Base-by-base conservation (phyloP, 2,797 vertebrate species). In the Brachymystax lenok region DNA sequence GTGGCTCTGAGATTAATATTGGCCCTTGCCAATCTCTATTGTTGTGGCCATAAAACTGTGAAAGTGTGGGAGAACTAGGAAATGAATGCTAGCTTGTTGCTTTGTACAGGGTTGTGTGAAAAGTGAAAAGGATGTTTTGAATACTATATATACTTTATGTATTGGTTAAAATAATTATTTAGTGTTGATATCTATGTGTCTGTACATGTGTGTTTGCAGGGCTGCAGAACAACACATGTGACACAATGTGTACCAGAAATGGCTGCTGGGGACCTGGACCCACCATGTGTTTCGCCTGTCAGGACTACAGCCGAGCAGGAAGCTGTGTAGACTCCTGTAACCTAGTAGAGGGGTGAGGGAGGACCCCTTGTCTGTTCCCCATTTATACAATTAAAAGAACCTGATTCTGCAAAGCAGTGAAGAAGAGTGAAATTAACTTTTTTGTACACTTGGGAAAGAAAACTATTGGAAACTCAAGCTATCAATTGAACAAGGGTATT, bases 261-360 rank as follows among this genome's bases (percentile, higher is more conserved):
- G 96, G 97, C 73, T 99, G 98, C 90, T 99, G 98, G 98, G 98
- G 98, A 16, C 96, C 96, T 0, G 96, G 95, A 0, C 93, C 97
- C 0, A 88, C 86, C 83, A 95, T 97, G 91, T 99, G 98, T 77
- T 92, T 98, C 66, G 92, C 91, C 77, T 99, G 98, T 83, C 89
- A 72, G 7, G 90, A 95, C 77, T 94, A 92, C 50, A 95, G 87
- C 79, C 96, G 96, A 0, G 90, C 90, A 67, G 92, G 86, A 72
- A 94, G 94, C 78, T 99, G 98, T 24, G 96, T 98, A 75, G 92
- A 94, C 75, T 94, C 92, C 80, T 99, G 98, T 89, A 97, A 97
- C 87, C 72, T 96, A 77, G 88, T 95, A 51, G 94, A 96, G 73
- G 96, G 97, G 98, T 99, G 88, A 94, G 92, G 68, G 77, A 80